phyloP scores from a whole-genome alignment of 2,113 vertebrate genomes.

The Leiothrix lutea region DNA sequence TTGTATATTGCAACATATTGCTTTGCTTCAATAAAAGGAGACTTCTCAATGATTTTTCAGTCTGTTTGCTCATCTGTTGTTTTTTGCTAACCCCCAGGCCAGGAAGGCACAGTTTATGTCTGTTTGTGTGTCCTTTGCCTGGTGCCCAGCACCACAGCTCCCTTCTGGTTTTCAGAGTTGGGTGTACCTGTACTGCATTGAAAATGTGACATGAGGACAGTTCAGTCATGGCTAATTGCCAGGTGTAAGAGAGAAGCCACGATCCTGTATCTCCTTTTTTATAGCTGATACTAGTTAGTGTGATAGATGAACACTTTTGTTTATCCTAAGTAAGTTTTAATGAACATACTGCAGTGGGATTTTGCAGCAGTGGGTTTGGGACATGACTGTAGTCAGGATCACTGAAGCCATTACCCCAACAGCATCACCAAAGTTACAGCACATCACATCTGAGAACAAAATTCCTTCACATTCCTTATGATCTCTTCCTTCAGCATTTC shows the following conservation, averaged over 20 bases:
- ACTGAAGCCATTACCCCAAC: not conserved
- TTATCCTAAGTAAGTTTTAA: not conserved
- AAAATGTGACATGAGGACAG: not conserved
- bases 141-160: not conserved
- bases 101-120: not conserved
- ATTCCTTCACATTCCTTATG: not conserved
- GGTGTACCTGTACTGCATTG: not conserved
- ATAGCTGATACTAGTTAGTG: not conserved
- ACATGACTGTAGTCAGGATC: not conserved
- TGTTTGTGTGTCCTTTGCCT: not conserved
- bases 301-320: not conserved
- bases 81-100: not conserved
- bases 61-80: not conserved
- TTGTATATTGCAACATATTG: not conserved
- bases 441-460: not conserved
- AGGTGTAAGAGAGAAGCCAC: not conserved
- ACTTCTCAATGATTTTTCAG: not conserved
- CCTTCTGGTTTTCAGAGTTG: not conserved
- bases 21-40: not conserved
- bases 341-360: not conserved
- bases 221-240: not conserved
- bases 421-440: not conserved
- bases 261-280: not conserved
- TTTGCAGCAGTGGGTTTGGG: not conserved
- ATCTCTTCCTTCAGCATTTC: not conserved